phyloP scores from a whole-genome alignment of 1,140 invertebrate species.

The Brachionus manjavacas region DNA sequence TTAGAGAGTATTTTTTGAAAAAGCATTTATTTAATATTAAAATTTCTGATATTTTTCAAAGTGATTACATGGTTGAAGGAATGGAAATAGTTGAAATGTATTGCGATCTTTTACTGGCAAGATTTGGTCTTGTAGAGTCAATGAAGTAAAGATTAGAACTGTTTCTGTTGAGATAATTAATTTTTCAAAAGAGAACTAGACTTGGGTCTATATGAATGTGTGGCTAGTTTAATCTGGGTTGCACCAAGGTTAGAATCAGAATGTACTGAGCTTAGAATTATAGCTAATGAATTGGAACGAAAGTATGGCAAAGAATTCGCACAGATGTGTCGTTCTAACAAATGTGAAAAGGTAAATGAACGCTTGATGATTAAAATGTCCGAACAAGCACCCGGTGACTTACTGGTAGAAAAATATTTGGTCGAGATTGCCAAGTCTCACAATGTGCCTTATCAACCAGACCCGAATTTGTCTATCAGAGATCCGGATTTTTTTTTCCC shows the following conservation, averaged over 20 bases:
- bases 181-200: slow-evolving; percentile 70
- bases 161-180: background rate
- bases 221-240: slow-evolving; percentile 93
- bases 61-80: slow-evolving; percentile 94
- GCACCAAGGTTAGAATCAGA: slow-evolving; percentile 68
- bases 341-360: slow-evolving; percentile 67
- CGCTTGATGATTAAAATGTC: slow-evolving; percentile 67
- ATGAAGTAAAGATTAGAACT: slow-evolving; percentile 69
- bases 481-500: slow-evolving; percentile 18
- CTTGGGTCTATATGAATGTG: slow-evolving; percentile 86
- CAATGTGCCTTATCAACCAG: slow-evolving; percentile 82
- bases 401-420: slow-evolving; percentile 79
- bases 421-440: slow-evolving; percentile 90
- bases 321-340: slow-evolving; percentile 45
- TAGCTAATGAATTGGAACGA: slow-evolving; percentile 74
- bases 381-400: slow-evolving; percentile 88
- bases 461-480: slow-evolving; percentile 62
- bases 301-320: slow-evolving; percentile 88
- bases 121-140: slow-evolving; percentile 92
- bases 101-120: slow-evolving; percentile 87
- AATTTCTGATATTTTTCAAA: background rate
- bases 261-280: slow-evolving; percentile 61
- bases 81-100: slow-evolving; percentile 99
- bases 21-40: background rate
- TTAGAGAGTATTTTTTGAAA: slow-evolving; percentile 66